Base-by-base conservation (phyloP, 23 tunicate genomes). In the Ciona savignyi region DNA sequence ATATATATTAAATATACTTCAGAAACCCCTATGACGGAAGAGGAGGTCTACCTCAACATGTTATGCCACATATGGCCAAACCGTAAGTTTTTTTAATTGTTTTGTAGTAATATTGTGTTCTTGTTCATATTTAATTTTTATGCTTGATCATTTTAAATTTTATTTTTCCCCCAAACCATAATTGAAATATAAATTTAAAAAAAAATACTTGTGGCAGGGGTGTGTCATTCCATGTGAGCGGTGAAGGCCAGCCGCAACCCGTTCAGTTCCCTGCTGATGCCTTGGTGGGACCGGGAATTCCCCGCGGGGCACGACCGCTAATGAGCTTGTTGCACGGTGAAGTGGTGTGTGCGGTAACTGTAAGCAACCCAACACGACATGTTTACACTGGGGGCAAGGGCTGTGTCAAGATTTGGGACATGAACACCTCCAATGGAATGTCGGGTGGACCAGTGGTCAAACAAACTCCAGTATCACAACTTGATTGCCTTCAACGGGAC, bases 361-460 rank as follows among this genome's bases (percentile, higher is more conserved):
- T 93, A 1, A 85, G 93, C 77, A 93, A 93, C 80, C 98, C 98
- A 26, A 81, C 93, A 0, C 73, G 88, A 23, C 98, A 81, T 61
- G 87, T 93, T 23, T 93, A 86, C 79, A 93, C 98, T 27, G 98
- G 98, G 20, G 98, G 98, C 51, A 89, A 89, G 30, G 98, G 98
- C 29, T 81, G 85, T 64, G 98, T 93, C 35, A 93, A 93, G 68
- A 93, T 93, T 3, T 93, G 98, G 98, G 98, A 93, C 63, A 86
- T 93, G 88, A 68, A 67, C 64, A 34, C 60, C 2, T 23, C 77
- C 25, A 77, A 77, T 34, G 78, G 82, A 2, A 51, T 42, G 3
- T 35, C 82, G 21, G 20, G 60, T 6, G 82, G 78, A 0, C 77
- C 81, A 22, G 72, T 72, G 19, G 74, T 89, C 51, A 89, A 89